phyloP scores from a whole-genome alignment of 2,113 vertebrate species.

The rat (Rattus norvegicus) region GRCr8 NC_086026.1:27959001-27959500 shows the following conservation, averaged over 20 bases:
- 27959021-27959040: slow-evolving; percentile 87
- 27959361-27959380: no score
- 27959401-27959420: neutral
- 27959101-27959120: slow-evolving; percentile 77
- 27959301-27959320: no score
- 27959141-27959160: slow-evolving; percentile 86
- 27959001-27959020: slow-evolving; percentile 89
- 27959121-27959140: slow-evolving; percentile 87
- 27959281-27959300: no score
- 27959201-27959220: slow-evolving; percentile 94
- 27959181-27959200: slow-evolving; percentile 92
- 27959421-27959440: neutral
- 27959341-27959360: no score
- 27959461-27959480: neutral
- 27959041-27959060: slow-evolving; percentile 90
- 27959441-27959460: neutral
- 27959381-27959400: neutral
- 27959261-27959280: no score
- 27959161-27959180: slow-evolving; percentile 87
- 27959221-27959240: slow-evolving; percentile 85
- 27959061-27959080: slow-evolving; percentile 86
- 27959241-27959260: neutral
- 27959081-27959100: slow-evolving; percentile 82
- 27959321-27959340: no score
- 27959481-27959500: neutral